Base-by-base conservation (phyloP, 1,140 invertebrate genomes). In the Acarapis woodi region DNA sequence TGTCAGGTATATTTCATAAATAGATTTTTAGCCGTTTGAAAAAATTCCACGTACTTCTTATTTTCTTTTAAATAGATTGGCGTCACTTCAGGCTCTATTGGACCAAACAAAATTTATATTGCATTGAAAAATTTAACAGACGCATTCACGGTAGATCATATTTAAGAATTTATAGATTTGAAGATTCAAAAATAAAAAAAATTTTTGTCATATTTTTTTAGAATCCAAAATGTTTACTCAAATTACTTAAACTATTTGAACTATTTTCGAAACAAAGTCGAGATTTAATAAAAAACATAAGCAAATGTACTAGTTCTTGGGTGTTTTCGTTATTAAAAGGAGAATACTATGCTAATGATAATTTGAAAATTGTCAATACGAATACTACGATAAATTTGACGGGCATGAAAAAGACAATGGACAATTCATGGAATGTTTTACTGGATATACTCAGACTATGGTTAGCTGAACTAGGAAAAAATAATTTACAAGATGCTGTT, bases 381-480 rank as follows among this genome's bases (percentile, higher is more conserved):
- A 35, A 35, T 16, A 12, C 21, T n/a, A 22, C 34, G 10, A 16
- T 23, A 4, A 2, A 33, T 32, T 15, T 8, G 3, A 8, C 34
- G 15, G 8, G 29, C 24, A 16, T 38, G 39, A 23, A 25, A 26
- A n/a, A n/a, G n/a, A n/a, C n/a, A n/a, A n/a, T n/a, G 39, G 42
- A 43, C 32, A 40, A 38, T 5, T 38, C 42, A 1, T 43, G 42
- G 42, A 40, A 40, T 24, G 35, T 42, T 14, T 21, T 43, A 16
- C 24, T 43, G 2, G 42, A 43, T 18, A 14, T 35, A 24, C n/a
- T 43, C 2, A 20, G 20, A 26, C 32, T 34, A n/a, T 43, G 42
- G 42, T 18, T 43, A 4, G 42, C 42, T 16, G 42, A 43, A 22
- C 29, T 43, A 18, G 32, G 26, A 10, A 29, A 34, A 14, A 35